A percentile compares a stretch with the other conserved stretches of the same genome.
Conservation (phyloP, 2,113 vertebrate genomes). For the Setophaga kirtlandii region DNA sequence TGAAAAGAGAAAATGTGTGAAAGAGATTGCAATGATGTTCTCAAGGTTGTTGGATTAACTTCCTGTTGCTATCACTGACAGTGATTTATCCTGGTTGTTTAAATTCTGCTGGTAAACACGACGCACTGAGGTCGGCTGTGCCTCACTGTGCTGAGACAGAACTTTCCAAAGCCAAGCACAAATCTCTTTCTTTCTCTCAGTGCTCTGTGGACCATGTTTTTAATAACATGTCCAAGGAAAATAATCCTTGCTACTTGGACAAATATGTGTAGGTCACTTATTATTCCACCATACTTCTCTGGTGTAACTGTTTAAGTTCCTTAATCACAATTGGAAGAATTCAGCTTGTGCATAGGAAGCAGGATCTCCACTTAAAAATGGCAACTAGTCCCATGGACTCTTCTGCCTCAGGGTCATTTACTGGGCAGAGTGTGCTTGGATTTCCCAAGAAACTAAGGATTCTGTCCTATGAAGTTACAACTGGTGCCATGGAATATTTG, state of each 20-base stretch:
- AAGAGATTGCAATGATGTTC: slow-evolving; percentile 28
- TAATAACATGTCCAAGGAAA: not conserved
- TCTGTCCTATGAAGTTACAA: not conserved
- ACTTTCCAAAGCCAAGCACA: not conserved
- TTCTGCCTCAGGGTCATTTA: not conserved
- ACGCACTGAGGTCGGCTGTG: not conserved
- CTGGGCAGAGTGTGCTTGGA: not conserved
- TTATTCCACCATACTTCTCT: not conserved
- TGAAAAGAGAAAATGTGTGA: slow-evolving; percentile 44
- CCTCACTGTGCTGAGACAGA: not conserved
- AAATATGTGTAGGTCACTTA: not conserved
- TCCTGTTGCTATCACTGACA: slow-evolving; percentile 37
- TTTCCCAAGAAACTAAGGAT: not conserved
- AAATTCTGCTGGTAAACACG: slow-evolving; percentile 27
- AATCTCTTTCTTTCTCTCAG: not conserved
- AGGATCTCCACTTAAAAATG: not conserved
- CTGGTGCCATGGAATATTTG: not conserved
- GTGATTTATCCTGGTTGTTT: slow-evolving; percentile 59
- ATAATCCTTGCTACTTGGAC: not conserved
- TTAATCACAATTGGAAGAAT: not conserved
- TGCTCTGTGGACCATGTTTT: not conserved
- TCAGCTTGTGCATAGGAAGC: not conserved
- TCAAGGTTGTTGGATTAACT: slow-evolving; percentile 44
- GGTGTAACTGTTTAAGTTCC: not conserved
- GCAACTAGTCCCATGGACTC: not conserved